A percentile compares a stretch with the other conserved stretches of the same genome.
These are phyloP conservation scores for Vulpes lagopus DNA, from an alignment of 2,113 vertebrate genomes.

Conservation along the genomic window DNA sequence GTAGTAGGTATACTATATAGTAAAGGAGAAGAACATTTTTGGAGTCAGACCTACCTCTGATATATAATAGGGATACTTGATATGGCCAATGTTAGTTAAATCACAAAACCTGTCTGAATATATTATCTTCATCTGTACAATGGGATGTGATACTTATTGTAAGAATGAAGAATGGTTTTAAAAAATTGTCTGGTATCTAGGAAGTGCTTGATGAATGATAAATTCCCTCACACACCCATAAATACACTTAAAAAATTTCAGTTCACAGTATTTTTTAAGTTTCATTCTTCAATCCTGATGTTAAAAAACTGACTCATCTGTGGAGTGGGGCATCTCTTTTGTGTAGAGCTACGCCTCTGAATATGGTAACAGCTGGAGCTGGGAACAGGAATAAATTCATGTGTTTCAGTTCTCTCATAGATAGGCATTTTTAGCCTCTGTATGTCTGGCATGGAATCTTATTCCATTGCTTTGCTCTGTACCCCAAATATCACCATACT, in stretches of 20 bases:
- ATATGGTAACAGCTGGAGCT: neutral
- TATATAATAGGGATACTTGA: conserved; percentile 13
- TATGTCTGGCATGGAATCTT: neutral
- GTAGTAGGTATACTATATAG: neutral
- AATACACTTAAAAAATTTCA: conserved; percentile 42
- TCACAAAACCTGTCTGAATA: conserved; percentile 21
- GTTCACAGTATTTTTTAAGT: conserved; percentile 31
- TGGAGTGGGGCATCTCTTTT: neutral
- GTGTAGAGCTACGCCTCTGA: neutral
- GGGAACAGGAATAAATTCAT: neutral
- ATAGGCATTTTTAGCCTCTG: neutral
- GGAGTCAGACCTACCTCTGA: neutral
- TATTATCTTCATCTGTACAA: conserved; percentile 27
- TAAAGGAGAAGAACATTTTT: neutral
- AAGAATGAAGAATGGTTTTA: neutral
- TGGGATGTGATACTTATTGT: neutral
- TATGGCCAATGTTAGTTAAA: conserved; percentile 33
- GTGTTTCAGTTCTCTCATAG: neutral
- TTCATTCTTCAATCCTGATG: neutral
- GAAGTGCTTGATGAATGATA: conserved; percentile 33
- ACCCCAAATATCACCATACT: neutral
- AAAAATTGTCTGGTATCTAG: conserved; percentile 1
- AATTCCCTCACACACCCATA: neutral
- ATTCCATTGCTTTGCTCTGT: neutral
- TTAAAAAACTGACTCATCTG: conserved; percentile 37